Base-by-base conservation (phyloP, 35 echinoderm and acorn worm genomes). In the Ophioderma brevispina region DNA sequence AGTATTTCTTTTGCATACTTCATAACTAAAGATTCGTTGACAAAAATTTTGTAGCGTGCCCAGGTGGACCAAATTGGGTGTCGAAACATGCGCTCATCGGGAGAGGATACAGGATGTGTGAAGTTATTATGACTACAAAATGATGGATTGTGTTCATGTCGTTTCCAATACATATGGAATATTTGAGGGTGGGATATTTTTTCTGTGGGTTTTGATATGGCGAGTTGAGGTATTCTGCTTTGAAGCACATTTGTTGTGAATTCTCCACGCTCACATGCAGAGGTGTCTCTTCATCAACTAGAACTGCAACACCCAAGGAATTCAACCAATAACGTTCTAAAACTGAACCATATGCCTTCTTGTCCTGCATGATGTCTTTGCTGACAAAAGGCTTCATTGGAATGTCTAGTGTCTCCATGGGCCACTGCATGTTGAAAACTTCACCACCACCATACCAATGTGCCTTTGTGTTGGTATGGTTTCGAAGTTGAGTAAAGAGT, bases 271-370 rank as follows among this genome's bases (percentile, higher is more conserved):
- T 81, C 0, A 97, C 81, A 49, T 94, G 88, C 1, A 97, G 89
- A 18, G 95, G 95, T 14, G 89, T 46, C 38, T 93, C 91, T 21
- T 91, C 80, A 82, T 97, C 84, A 36, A 97, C 89, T 0, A 84
- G 3, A 55, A 97, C 38, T 3, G 92, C 85, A 15, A 94, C 43
- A 40, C 95, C 95, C 31, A 18, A 33, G 33, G 92, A 94, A 49
- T 85, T 91, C 70, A 97, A 80, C 95, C 95, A 97, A 63, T 88
- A 91, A 28, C 87, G 82, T 38, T 97, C 95, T 14, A 96, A 35
- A 33, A 96, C 70, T 3, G 91, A 81, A 31, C 95, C 95, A 81
- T 82, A 96, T 5, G 78, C 84, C 6, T 83, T 41, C 32, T 36
- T 64, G 10, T 86, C 84, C 0, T 36, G 32, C 23, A 64, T 32